phyloP scores from a whole-genome alignment of 2,113 vertebrate genomes.

The Elaphurus davidianus region DNA sequence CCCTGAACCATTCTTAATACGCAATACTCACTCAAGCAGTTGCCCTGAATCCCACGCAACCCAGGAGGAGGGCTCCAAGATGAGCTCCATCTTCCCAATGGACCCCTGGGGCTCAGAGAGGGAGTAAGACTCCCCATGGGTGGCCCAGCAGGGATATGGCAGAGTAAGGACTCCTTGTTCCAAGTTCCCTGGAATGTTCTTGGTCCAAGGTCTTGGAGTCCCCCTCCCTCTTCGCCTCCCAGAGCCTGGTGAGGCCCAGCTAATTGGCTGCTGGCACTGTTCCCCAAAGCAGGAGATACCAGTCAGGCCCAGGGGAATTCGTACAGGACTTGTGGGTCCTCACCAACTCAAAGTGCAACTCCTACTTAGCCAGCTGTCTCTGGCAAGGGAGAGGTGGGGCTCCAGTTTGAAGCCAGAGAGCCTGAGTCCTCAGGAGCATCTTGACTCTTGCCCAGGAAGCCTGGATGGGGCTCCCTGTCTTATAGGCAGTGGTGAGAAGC shows the following conservation, averaged over 20 bases:
- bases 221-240: accelerated
- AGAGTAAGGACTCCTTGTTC: neutral
- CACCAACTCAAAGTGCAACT: neutral
- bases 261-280: neutral
- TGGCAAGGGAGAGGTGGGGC: neutral
- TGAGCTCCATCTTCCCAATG: neutral
- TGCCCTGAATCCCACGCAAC: neutral
- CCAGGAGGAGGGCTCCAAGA: neutral
- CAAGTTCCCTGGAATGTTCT: neutral
- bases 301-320: neutral
- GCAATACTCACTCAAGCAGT: accelerated
- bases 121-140: neutral
- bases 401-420: neutral
- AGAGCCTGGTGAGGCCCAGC: neutral
- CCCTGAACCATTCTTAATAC: neutral
- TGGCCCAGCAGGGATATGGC: neutral
- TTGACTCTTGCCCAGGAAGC: neutral
- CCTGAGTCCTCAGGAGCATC: neutral
- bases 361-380: neutral
- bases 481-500: neutral
- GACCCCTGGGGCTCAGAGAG: neutral
- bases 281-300: neutral
- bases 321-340: neutral
- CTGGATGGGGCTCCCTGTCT: neutral
- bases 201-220: neutral